Conservation (phyloP, 2,113 vertebrate species). For the Echinops telfairi region DNA sequence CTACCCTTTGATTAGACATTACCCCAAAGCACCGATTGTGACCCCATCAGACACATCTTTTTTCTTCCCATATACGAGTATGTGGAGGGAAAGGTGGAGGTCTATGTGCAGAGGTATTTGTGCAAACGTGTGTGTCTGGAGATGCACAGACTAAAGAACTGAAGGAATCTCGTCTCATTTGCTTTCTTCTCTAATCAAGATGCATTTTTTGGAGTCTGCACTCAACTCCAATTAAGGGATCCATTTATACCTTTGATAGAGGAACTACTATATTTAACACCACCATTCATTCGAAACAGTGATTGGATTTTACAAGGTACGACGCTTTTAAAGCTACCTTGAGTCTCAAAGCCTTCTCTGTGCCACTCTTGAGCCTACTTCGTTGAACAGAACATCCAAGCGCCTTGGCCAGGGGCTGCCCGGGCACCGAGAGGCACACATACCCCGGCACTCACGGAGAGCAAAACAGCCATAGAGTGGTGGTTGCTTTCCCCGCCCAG, state of each 20-base stretch:
- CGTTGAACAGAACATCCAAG: conserved; percentile 59
- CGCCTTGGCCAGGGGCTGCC: not conserved
- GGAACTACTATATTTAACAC: conserved; percentile 82
- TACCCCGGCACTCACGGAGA: not conserved
- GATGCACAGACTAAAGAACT: conserved; percentile 15
- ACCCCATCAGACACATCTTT: not conserved
- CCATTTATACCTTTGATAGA: conserved; percentile 81
- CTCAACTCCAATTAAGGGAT: conserved; percentile 85
- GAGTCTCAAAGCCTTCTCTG: conserved; percentile 74
- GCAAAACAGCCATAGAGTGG: not conserved
- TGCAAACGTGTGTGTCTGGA: not conserved
- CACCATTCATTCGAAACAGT: conserved; percentile 78
- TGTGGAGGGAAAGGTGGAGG: conserved; percentile 43
- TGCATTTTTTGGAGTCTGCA: conserved; percentile 77
- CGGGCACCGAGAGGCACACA: conserved; percentile 44
- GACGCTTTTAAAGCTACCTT: conserved; percentile 79
- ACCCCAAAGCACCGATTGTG: not conserved
- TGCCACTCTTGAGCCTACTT: conserved; percentile 43
- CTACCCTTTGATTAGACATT: not conserved
- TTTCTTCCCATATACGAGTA: not conserved
- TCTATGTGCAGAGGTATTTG: not conserved
- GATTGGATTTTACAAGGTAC: conserved; percentile 80
- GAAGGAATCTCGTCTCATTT: conserved; percentile 63
- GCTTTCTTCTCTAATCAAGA: conserved; percentile 83
- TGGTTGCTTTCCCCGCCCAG: conserved; percentile 1